Evolutionary conservation across 2,888 invertebrate genomes (phyloP), one percentile per base, ranked within the genome.

Genomic region (Drosophila prolongata): DNA sequence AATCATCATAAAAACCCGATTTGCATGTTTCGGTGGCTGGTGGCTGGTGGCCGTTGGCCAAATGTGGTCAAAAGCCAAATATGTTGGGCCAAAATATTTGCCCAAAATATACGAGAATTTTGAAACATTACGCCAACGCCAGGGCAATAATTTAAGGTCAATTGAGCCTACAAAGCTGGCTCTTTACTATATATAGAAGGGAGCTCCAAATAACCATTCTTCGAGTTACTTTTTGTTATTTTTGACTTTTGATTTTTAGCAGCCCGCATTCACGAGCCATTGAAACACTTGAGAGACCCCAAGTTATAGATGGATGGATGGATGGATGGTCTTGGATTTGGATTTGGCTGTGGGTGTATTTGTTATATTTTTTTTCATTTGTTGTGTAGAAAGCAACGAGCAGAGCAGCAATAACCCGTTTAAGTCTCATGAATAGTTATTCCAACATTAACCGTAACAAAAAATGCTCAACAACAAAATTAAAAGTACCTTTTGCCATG

Each of bases 81-180:
- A 66, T n/a, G 65, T 19, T 52, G 42, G 37, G 14, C 43, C 19
- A 16, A 34, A 59, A 59, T 37, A 55, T 62, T 66, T 38, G 34
- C 34, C 19, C 14, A 30, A 59, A 38, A 44, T 35, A 30, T 38
- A 27, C 16, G 42, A 73, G 71, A 71, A 64, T 71, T 73, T 71
- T 64, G 64, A 73, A 73, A 71, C 64, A 71, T 73, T 73, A 72
- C 55, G 71, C 69, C 62, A 71, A 71, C 70, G 72, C 68, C 47
- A 47, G 40, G 59, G 75, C 72, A 67, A 80, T 83, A 87, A 85
- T 87, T 84, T 87, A 82, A 82, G 82, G 88, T 82, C 87, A 82
- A 87, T 85, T 75, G 85, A 62, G 70, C 70, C 62, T 62, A 72
- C 58, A 59, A 42, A 59, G 56, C 40, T 34, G 66, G 40, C 66